Base-by-base conservation (phyloP, 2,888 invertebrate genomes). In the Mythimna impura region DNA sequence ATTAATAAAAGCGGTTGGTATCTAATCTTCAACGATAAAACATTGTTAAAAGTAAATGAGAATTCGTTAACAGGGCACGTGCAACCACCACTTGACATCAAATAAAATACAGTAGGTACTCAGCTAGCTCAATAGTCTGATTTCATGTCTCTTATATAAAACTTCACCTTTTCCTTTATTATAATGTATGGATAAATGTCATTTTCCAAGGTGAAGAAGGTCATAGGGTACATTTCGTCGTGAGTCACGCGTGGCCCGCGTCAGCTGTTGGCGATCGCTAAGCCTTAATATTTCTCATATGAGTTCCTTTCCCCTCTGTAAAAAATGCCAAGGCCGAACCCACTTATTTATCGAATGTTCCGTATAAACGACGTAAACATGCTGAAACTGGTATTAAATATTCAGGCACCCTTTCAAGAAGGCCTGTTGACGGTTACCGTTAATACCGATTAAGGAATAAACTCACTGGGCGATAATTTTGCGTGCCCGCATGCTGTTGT, bases 271-370 rank as follows among this genome's bases (percentile, higher is more conserved):
- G 91, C 92, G 92, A 94, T 93, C 91, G 93, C 92, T 90, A 92
- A 92, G 90, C 93, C 93, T 93, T 93, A 91, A 94, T 94, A 94
- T 94, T 94, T 93, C 92, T 93, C 91, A 90, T 92, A 92, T 91
- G 91, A 92, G 90, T 89, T 90, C 89, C 88, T 87, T 89, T 86
- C 81, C 83, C 86, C 84, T 78, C 78, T 82, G 81, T 87, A 87
- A 91, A 91, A 84, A 91, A 87, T 87, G 88, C 84, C 87, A 91
- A 89, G 86, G 78, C 73, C 76, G 86, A 87, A 84, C 74, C 71
- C 55, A 70, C 67, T 78, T 83, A 75, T 84, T 82, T 86, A 79
- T 76, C 72, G 58, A 86, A 86, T 78, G 84, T 88, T 89, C 87
- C 85, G 86, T 88, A 85, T 78, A 85, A 82, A 76, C 76, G 78